phyloP scores from a whole-genome alignment of 2,888 invertebrate genomes.

The Heliconius erato region DNA sequence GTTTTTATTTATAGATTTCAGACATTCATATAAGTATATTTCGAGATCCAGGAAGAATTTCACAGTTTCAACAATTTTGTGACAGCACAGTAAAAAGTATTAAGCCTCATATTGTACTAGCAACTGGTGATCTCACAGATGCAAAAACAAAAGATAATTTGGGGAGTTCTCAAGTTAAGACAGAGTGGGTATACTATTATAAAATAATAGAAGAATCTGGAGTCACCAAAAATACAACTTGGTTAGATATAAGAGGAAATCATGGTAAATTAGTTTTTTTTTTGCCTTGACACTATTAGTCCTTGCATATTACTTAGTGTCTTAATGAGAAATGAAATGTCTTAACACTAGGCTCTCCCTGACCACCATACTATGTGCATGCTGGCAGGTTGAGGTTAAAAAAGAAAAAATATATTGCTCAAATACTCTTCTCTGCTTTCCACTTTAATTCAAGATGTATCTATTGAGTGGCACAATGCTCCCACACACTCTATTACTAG shows the following conservation, averaged over 20 bases:
- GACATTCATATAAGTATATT: slow-evolving; percentile 96
- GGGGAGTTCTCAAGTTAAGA: slow-evolving; percentile 92
- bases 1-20: slow-evolving; percentile 88
- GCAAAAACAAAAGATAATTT: slow-evolving; percentile 92
- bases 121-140: slow-evolving; percentile 96
- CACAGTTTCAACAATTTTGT: slow-evolving; percentile 93
- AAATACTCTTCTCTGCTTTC: no score
- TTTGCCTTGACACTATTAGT: no score
- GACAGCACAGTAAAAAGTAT: slow-evolving; percentile 89
- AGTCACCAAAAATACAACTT: slow-evolving; percentile 89
- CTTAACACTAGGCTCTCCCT: no score
- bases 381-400: no score
- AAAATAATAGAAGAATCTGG: slow-evolving; percentile 88
- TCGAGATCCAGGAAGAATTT: slow-evolving; percentile 89
- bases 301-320: no score
- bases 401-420: no score
- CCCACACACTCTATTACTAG: no score
- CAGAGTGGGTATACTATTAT: slow-evolving; percentile 93
- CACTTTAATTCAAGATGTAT: no score
- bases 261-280: slow-evolving; percentile 88
- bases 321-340: no score
- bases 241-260: slow-evolving; percentile 97
- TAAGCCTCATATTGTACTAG: slow-evolving; percentile 91
- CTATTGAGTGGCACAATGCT: no score
- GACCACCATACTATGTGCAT: no score